These are phyloP conservation scores for Rhabdomys pumilio DNA, from an alignment of 2,797 vertebrate species.

Conservation along the genomic window DNA sequence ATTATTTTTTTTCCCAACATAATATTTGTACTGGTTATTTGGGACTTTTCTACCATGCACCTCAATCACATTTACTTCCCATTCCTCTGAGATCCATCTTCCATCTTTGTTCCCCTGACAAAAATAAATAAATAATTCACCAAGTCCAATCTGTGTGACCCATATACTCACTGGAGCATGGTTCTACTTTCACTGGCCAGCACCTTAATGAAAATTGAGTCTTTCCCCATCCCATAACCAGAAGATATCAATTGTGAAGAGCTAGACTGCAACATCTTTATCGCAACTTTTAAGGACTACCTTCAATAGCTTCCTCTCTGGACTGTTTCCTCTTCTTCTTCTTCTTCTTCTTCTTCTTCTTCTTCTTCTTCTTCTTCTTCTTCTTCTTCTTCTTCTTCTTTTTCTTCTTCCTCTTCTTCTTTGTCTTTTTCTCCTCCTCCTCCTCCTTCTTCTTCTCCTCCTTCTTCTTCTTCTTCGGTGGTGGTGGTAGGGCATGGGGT, in stretches of 20 bases:
- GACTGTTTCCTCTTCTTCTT: neutral
- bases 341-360: rapidly evolving
- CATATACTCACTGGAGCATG: neutral
- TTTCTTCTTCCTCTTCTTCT: too few species aligned
- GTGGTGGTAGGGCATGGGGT: neutral
- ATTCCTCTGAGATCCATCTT: neutral
- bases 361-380: too few species aligned
- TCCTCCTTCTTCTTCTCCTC: too few species aligned
- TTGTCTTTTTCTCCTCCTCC: too few species aligned
- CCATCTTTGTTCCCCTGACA: neutral
- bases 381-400: too few species aligned
- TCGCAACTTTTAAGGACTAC: neutral
- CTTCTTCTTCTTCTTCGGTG: too few species aligned
- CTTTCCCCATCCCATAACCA: neutral
- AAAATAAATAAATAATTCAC: neutral
- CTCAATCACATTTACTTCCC: neutral
- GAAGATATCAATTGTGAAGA: neutral
- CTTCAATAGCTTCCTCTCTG: neutral
- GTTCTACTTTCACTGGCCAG: neutral
- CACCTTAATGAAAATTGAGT: neutral
- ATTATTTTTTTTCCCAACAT: neutral
- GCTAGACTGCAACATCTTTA: neutral
- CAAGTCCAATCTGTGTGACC: neutral
- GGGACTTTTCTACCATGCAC: neutral
- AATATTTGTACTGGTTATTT: neutral